Evolutionary conservation across 2,888 invertebrate species (phyloP), one percentile per base, ranked within the genome.

Genomic region (Venustoraphidia nigricollis): DNA sequence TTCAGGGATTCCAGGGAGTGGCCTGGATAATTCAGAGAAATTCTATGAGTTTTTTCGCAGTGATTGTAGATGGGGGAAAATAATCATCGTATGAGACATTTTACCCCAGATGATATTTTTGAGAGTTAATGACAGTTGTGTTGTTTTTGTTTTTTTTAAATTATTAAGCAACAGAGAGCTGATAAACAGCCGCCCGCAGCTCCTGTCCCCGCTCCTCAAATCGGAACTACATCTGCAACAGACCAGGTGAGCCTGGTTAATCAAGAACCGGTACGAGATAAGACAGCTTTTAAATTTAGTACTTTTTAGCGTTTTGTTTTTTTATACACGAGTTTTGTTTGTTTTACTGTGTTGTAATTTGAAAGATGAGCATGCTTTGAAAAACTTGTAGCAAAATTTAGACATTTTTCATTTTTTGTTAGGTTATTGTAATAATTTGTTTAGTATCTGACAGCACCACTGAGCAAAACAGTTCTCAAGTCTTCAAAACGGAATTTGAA

Each of bases 191-290:
- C 70, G 66, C 66, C 69, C 62, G 66, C 68, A 62, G 68, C 66
- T 62, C 62, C 66, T 63, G 65, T 68, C 60, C 65, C 70, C 61
- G 65, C 68, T 62, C 68, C 69, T 62, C 66, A 71, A 66, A 65
- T 70, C 63, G 72, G 72, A 66, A 72, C 72, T 62, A 66, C 70
- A 63, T 66, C 71, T 66, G 67, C 71, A 59, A 64, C 70, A 60
- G 75, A 76, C 66, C 76, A 76, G 75, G 75, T 75, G 72, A 75
- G 65, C 58, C 59, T 57, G 59, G 61, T 27, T 27, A 27, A 27
- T 27, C 27, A 27, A 27, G 51, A 54, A 40, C 41, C 17, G 42
- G 45, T 38, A 42, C 38, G 45, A 34, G 41, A 34, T 36, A 11
- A 45, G 39, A 36, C 3, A 27, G 27, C 27, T 27, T 27, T 6